Base-by-base conservation (phyloP, 2,797 vertebrate genomes). In the Anas georgica region DNA sequence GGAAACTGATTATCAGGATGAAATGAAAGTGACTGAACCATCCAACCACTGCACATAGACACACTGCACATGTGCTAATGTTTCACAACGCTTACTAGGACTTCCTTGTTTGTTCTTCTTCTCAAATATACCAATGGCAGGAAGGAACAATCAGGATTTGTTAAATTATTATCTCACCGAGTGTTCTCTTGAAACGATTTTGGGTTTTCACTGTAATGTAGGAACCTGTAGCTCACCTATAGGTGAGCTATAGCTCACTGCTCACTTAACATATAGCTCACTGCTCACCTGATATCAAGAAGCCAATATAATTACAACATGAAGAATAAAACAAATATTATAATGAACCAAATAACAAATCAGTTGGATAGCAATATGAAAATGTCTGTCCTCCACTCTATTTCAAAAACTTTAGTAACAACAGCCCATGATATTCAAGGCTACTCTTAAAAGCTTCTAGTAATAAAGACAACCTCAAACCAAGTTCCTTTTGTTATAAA, bases 381-480 rank as follows among this genome's bases (percentile, higher is more conserved):
- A 91, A 87, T 90, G 3, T 69, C 58, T 88, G 92, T 69, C 54
- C 58, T 86, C 55, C 75, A 25, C 33, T 37, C 39, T 91, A 26
- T 76, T 94, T 94, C 41, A 88, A 10, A 85, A 78, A 83, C 43
- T 60, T 60, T 77, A 67, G 76, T 87, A 79, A 16, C 58, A 87
- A 35, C 35, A 50, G 50, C 29, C 63, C 26, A 48, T 48, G 28
- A 75, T 85, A 90, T 90, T 70, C 75, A 88, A 82, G 60, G 18
- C 41, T 78, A 72, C 67, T 72, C 91, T 95, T 70, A 69, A 86
- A 92, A 86, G 39, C 66, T 88, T 18, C 12, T 81, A 22, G 56
- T 80, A 79, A 90, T 88, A 95, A 92, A 91, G 67, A 70, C 55
- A 90, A 86, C 31, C 7, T 76, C 70, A 92, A 86, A 74, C 16